phyloP scores from a whole-genome alignment of 2,888 invertebrate genomes.

The Stramonita haemastoma region DNA sequence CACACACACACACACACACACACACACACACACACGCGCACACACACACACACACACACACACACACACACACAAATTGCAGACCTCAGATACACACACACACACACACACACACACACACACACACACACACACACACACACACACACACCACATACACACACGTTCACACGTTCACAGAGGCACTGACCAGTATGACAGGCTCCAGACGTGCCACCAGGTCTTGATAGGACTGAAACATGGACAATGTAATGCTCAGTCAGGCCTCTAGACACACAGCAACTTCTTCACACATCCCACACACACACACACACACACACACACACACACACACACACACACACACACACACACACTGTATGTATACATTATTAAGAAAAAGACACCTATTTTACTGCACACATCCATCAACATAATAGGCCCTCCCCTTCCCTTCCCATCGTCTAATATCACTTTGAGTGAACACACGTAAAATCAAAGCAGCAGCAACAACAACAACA shows the following conservation, averaged over 20 bases:
- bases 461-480: no score
- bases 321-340: no score
- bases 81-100: not conserved
- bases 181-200: slow-evolving; percentile 84
- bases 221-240: slow-evolving; percentile 91
- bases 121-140: not conserved
- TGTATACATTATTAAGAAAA: no score
- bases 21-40: not conserved
- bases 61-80: not conserved
- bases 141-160: not conserved
- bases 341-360: no score
- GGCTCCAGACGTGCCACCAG: slow-evolving; percentile 93
- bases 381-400: no score
- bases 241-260: not conserved
- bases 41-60: not conserved
- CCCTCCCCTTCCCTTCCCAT: no score
- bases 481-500: no score
- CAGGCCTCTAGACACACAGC: not conserved
- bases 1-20: not conserved
- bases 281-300: no score
- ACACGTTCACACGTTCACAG: not conserved
- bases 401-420: no score
- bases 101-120: not conserved
- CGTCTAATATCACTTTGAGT: no score
- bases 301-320: no score